phyloP scores from a whole-genome alignment of 2,113 vertebrate species.

The Phainopepla nitens region DNA sequence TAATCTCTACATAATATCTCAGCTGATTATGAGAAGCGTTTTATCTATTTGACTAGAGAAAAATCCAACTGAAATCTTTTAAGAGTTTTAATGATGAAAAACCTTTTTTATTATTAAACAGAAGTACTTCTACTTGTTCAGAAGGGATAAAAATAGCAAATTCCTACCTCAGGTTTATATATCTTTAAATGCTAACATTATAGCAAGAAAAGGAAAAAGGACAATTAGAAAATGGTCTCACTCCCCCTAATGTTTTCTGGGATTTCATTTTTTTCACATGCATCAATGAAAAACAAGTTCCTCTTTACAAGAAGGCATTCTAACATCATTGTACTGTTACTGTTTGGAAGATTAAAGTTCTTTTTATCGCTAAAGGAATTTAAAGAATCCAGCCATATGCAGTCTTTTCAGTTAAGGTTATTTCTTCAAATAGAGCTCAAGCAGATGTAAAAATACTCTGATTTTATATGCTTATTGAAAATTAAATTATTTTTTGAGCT shows the following conservation, averaged over 20 bases:
- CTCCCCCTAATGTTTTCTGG: neutral
- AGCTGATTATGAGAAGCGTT: neutral
- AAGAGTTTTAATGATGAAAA: neutral
- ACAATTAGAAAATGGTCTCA: neutral
- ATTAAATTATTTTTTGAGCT: neutral
- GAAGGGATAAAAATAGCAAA: neutral
- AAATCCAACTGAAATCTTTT: neutral
- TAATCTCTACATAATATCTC: neutral
- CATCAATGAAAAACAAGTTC: neutral
- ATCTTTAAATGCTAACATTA: neutral
- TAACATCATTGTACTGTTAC: neutral
- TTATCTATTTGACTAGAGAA: neutral
- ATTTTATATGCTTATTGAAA: neutral
- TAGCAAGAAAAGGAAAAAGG: neutral
- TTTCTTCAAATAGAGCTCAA: neutral
- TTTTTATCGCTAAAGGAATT: neutral
- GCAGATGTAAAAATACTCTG: neutral
- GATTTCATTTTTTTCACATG: neutral
- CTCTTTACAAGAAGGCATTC: neutral
- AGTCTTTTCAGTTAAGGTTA: neutral
- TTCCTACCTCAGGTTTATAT: neutral
- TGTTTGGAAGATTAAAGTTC: neutral
- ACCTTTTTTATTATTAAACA: neutral
- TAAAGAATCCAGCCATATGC: neutral
- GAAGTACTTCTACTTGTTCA: neutral